Percentiles rank a stretch among this genome's conserved stretches.
These are phyloP conservation scores for Numenius phaeopus DNA, from an alignment of 2,797 vertebrate species.

Conservation along the genomic window DNA sequence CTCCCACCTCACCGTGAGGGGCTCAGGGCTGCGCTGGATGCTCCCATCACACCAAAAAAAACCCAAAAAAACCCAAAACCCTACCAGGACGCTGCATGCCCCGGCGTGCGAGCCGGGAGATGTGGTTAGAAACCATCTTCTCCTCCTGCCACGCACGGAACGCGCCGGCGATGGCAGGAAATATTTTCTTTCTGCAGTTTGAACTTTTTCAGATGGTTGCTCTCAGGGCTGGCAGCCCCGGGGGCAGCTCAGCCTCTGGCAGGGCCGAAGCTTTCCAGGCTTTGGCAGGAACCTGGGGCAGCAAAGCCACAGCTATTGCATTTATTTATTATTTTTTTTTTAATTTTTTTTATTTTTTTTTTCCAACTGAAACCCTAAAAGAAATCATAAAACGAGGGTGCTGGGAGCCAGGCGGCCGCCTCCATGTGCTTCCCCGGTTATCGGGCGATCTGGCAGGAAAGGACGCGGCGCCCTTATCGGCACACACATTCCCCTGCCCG, in stretches of 20 bases:
- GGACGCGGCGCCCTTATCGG: constrained; percentile 13
- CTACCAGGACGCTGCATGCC: background rate
- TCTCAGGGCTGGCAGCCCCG: background rate
- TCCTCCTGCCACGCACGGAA: background rate
- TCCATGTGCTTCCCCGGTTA: background rate
- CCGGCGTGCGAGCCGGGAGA: background rate
- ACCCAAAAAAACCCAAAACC: background rate
- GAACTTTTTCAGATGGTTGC: background rate
- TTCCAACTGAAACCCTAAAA: background rate
- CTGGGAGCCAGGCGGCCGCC: background rate
- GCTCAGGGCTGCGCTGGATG: background rate
- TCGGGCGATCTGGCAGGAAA: background rate
- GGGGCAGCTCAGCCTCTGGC: constrained; percentile 7
- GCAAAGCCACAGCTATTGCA: background rate
- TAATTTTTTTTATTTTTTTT: too few species aligned
- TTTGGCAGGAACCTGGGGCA: background rate
- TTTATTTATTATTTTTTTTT: background rate
- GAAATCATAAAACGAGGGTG: background rate
- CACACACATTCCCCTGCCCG: background rate
- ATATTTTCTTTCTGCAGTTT: background rate
- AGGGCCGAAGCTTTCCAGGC: constrained; percentile 40
- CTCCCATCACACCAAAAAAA: background rate
- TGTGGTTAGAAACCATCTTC: background rate
- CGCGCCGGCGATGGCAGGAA: background rate
- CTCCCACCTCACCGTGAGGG: rapidly evolving